Evolutionary conservation across 1,140 invertebrate genomes (phyloP), one percentile per base, ranked within the genome.

Genomic region (Drosophila equinoxialis): DNA sequence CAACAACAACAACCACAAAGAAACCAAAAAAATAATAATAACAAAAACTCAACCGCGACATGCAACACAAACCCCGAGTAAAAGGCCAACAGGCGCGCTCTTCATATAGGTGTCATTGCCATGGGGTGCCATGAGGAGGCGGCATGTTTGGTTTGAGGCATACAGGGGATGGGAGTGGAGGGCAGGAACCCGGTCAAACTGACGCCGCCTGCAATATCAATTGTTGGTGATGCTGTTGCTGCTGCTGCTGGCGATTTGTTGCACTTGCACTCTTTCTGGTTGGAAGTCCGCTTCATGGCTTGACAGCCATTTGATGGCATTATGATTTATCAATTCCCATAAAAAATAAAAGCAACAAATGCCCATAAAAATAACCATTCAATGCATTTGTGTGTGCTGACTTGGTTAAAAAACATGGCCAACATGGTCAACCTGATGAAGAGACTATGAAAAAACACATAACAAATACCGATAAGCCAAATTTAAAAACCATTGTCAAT

Each of bases 321-420:
- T 74, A 74, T 65, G 71, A 74, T 70, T 70, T 74, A 70, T 74
- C 72, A 74, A 74, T 74, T 70, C 65, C 58, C 72, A 74, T 74
- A 51, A 51, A 51, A 71, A 65, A 74, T 30, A 30, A 30, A 30
- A 30, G 30, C 30, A 51, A 51, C 23, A 74, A 65, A 74, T 69
- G 37, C 23, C 23, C 68, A 67, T 58, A 55, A 55, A 59, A 59
- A 59, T 37, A 59, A 51, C 8, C 17, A 20, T 51, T 51, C 45
- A 51, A 11, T 51, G 17, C 14, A n/a, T 51, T 8, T 39, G 37
- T 39, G 37, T 39, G 11, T 39, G 37, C 3, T 8, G 10, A 51
- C 17, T 6, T 45, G 42, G 3, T 14, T 3, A 20, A 8, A 48
- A 8, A 20, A 17, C 10, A 23, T 51, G 17, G 17, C 23, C 17